Evolutionary conservation across 2,113 vertebrate species (phyloP).

Genomic region (Chloroceryle aenea): DNA sequence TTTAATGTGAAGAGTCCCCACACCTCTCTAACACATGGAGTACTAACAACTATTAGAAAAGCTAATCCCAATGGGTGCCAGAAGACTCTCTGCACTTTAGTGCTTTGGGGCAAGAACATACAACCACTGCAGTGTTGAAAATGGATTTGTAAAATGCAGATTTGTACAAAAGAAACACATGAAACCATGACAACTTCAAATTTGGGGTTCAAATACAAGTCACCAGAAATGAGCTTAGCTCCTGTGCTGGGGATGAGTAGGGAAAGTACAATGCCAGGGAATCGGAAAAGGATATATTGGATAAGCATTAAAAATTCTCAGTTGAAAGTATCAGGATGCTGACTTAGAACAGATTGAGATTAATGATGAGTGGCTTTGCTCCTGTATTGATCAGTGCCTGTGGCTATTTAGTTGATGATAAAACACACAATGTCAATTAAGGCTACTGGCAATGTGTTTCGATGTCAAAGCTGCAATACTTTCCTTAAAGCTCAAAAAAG

Average conservation of each 20-base stretch:
- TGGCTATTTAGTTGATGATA: conserved; percentile 14
- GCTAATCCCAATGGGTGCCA: neutral
- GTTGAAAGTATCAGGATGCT: neutral
- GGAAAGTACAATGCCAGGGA: neutral
- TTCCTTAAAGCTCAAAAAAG: neutral
- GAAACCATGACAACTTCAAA: neutral
- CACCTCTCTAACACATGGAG: neutral
- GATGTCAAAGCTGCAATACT: neutral
- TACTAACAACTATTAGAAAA: neutral
- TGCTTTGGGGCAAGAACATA: neutral
- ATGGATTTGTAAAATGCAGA: neutral
- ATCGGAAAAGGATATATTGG: neutral
- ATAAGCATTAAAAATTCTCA: neutral
- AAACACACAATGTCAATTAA: neutral
- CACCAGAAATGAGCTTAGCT: neutral
- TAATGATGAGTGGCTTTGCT: neutral
- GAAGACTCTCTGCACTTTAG: neutral
- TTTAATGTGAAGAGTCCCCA: neutral
- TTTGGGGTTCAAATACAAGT: neutral
- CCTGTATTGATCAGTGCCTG: conserved; percentile 15
- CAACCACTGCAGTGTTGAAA: neutral
- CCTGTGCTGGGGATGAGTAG: neutral
- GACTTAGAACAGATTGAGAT: conserved; percentile 27
- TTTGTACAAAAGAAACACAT: neutral
- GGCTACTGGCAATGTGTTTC: neutral